Conservation (phyloP, 2,888 invertebrate genomes). For the Chaetogeoica ovagalla region DNA sequence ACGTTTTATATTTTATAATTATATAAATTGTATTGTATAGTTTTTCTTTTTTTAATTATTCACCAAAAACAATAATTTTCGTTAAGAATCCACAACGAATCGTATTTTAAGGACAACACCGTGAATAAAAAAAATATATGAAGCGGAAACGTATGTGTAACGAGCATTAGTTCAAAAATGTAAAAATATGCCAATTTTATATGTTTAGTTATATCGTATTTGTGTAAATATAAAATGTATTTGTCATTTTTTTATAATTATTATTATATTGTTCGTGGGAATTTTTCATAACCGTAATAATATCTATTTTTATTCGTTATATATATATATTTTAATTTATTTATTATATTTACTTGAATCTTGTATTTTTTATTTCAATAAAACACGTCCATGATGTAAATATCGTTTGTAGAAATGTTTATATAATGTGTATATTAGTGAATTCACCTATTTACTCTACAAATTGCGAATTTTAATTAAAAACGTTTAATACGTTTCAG, state of each 20-base stretch:
- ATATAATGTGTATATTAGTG: too few species aligned
- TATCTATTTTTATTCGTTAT: slow-evolving; percentile 11
- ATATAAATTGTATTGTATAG: too few species aligned
- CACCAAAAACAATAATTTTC: neutral
- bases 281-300: slow-evolving; percentile 17
- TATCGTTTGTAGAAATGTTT: too few species aligned
- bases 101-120: neutral
- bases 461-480: too few species aligned
- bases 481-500: too few species aligned
- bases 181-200: slow-evolving; percentile 9
- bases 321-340: neutral
- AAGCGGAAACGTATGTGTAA: neutral
- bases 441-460: too few species aligned
- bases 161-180: slow-evolving; percentile 32
- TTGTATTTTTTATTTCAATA: slow-evolving; percentile 22
- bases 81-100: neutral
- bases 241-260: neutral
- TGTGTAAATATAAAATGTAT: neutral
- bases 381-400: neutral
- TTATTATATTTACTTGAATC: slow-evolving; percentile 14
- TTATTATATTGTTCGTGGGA: neutral
- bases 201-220: neutral
- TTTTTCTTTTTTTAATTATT: too few species aligned
- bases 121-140: neutral
- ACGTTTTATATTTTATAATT: too few species aligned